phyloP scores from a whole-genome alignment of 2,113 vertebrate genomes.

The Sphaerodactylus townsendi region DNA sequence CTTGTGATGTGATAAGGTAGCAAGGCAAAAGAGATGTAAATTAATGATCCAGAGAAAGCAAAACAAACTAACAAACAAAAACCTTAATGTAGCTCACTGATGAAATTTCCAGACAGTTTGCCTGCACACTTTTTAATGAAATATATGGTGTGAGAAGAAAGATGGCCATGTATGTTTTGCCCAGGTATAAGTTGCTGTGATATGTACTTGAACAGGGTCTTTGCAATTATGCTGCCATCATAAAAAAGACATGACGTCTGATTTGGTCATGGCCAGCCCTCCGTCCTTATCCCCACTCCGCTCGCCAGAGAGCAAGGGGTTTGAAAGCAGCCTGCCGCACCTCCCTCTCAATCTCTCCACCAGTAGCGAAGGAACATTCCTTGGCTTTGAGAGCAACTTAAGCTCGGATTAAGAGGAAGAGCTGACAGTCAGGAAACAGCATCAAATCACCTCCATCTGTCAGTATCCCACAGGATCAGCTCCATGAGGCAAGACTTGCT shows the following conservation, averaged over 20 bases:
- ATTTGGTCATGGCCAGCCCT: too few relatives aligned
- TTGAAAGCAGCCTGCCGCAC: too few relatives aligned
- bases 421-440: too few relatives aligned
- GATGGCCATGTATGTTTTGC: constrained; percentile 33
- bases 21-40: constrained; percentile 63
- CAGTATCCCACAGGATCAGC: too few relatives aligned
- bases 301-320: too few relatives aligned
- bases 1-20: constrained; percentile 36
- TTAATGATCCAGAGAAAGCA: constrained; percentile 61
- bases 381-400: too few relatives aligned
- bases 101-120: constrained; percentile 66
- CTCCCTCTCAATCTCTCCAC: too few relatives aligned
- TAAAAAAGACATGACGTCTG: constrained; percentile 31
- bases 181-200: constrained; percentile 42
- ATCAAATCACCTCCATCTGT: too few relatives aligned
- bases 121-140: constrained; percentile 46
- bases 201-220: background rate
- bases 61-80: constrained; percentile 39
- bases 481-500: too few relatives aligned
- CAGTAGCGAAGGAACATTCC: too few relatives aligned
- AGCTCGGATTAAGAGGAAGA: too few relatives aligned
- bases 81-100: constrained; percentile 54
- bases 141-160: constrained; percentile 51
- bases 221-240: constrained; percentile 16
- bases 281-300: too few relatives aligned